Evolutionary conservation across 2,797 vertebrate species (phyloP), one percentile per base, ranked within the genome.

Genomic region (Serranus cabrilla): DNA sequence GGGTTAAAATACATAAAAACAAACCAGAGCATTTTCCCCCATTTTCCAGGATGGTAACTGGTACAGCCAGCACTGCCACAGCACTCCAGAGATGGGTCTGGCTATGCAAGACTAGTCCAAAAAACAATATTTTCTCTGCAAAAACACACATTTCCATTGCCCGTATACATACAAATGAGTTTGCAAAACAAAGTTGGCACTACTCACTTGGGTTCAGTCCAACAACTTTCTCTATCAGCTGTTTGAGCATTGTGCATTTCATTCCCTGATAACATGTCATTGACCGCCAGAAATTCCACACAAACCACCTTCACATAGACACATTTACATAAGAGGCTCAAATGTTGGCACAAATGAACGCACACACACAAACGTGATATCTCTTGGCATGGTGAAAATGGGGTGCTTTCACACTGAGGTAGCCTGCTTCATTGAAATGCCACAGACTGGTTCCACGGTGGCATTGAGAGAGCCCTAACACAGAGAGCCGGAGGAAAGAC

Each of bases 381-480:
- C 63, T 72, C 51, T 43, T 74, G 72, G 82, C 84, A 45, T 8
- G 5, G 78, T 78, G 78, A 87, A 87, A 83, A 78, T 31, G 55
- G 63, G 89, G 67, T 65, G 81, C 88, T 86, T 93, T 91, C 85
- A 92, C 66, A 76, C 45, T 1, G 52, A 70, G 73, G 70, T 50
- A 18, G 54, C 42, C 60, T 31, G 78, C 76, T 83, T 94, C 91
- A 93, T 93, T 93, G 87, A 93, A 79, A 94, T 92, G 90, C 92
- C 61, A 82, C 76, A 85, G 85, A 81, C 78, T 67, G 80, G 87
- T 71, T 83, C 71, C 71, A 59, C 59, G 2, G 75, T 77, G 75
- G 81, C 78, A 89, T 4, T 66, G 82, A 89, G 60, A 75, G 62
- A 72, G 80, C 59, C 74, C 55, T 56, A 78, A 82, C 70, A 85